These are phyloP conservation scores for Salpingus planirostris DNA, from an alignment of 2,888 invertebrate genomes.

Conservation along the genomic window DNA sequence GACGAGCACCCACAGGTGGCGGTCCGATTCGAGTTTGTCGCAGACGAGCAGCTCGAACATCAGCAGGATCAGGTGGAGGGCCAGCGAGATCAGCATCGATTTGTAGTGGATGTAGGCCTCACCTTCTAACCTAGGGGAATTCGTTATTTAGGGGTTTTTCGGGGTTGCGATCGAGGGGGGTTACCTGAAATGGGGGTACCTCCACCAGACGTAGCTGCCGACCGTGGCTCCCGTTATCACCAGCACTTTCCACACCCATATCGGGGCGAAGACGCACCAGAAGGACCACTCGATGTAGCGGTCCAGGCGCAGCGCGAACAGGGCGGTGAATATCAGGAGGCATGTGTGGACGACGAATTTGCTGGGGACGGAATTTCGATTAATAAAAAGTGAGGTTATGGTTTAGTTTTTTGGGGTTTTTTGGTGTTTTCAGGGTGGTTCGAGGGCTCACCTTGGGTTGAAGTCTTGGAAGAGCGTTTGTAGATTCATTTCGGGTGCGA, in stretches of 20 bases:
- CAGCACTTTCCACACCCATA: constrained; percentile 95
- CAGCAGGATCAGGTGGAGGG: constrained; percentile 85
- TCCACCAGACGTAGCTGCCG: constrained; percentile 93
- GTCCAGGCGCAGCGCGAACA: constrained; percentile 87
- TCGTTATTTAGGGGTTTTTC: background rate
- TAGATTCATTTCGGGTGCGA: constrained; percentile 60
- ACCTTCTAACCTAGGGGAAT: constrained; percentile 68
- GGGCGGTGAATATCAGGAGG: constrained; percentile 80
- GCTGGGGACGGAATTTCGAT: constrained; percentile 52
- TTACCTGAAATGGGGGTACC: constrained; percentile 89
- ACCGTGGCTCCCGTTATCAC: constrained; percentile 84
- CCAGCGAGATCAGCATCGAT: constrained; percentile 93
- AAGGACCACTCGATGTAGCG: constrained; percentile 84
- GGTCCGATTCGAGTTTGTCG: constrained; percentile 81
- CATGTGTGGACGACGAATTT: constrained; percentile 95
- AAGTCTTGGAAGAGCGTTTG: constrained; percentile 85
- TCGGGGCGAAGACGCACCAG: constrained; percentile 92
- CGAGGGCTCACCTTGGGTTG: constrained; percentile 67
- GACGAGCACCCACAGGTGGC: constrained; percentile 83
- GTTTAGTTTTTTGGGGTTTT: background rate
- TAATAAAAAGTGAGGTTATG: constrained; percentile 2
- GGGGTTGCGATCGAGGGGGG: background rate
- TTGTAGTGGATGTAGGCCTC: constrained; percentile 97
- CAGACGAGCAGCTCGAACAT: constrained; percentile 96
- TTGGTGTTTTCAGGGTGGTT: constrained; percentile 3